Base-by-base conservation (phyloP, 2,113 vertebrate species). In the Buteo buteo region DNA sequence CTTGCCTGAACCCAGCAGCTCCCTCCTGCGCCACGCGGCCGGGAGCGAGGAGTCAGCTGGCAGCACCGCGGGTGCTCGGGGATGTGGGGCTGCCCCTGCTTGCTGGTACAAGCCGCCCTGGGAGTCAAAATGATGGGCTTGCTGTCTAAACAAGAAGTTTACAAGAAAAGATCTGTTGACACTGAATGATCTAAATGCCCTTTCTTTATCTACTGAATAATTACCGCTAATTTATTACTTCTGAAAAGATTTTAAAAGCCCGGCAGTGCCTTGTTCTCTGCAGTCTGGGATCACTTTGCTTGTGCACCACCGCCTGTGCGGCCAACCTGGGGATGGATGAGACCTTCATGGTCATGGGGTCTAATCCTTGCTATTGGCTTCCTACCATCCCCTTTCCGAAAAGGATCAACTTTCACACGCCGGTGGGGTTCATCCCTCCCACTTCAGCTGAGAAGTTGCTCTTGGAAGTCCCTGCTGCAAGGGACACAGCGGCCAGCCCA, bases 301-400 rank as follows among this genome's bases (percentile, higher is more conserved):
- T 92, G 82, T 58, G n/a, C n/a, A 66, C 10, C 9, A 34, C 11
- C 0, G 0, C 40, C 34, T 54, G 16, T 20, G 42, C 49, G n/a
- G 22, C 24, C 20, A 21, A 2, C 4, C 6, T 25, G 13, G 36
- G 32, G 16, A 54, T 25, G 65, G 40, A 91, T 34, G 44, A 34
- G 36, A 88, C 31, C 28, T 65, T 57, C 58, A n/a, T 0, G 10
- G 24, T 9, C 57, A 24, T 3, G 15, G 52, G 13, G 13, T 76
- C 34, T 49, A n/a, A 21, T 16, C 38, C 34, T 45, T 0, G 1
- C 8, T 44, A 4, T 21, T 71, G 50, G 3, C 31, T 61, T 88
- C 38, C 10, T 61, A 31, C 21, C 18, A 16, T 4, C 3, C 6
- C 14, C 9, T 54, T 90, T 90, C 24, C 0, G 0, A 45, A 88